Conservation (phyloP, 2,888 invertebrate genomes). For the Thyatira batis region DNA sequence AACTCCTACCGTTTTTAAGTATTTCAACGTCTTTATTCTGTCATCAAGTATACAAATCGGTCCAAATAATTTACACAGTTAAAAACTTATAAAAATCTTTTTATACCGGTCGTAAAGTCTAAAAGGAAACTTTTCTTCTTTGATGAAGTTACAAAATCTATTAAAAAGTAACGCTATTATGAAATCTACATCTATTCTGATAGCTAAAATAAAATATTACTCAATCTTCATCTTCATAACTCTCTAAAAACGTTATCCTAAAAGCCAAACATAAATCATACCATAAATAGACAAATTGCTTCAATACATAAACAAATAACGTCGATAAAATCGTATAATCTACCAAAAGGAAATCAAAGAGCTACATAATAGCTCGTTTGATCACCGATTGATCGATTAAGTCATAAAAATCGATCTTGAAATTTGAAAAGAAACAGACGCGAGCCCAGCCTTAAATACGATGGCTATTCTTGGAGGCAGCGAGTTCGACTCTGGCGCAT, state of each 20-base stretch:
- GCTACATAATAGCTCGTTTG: neutral
- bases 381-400: constrained; percentile 9
- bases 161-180: too few species aligned
- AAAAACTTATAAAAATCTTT: too few species aligned
- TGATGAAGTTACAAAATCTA: too few species aligned
- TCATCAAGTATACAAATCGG: too few species aligned
- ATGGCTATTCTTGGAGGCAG: constrained; percentile 39
- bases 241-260: neutral
- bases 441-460: constrained; percentile 24
- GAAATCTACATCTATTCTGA: neutral
- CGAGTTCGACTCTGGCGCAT: constrained; percentile 38
- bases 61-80: too few species aligned
- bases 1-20: too few species aligned
- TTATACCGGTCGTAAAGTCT: too few species aligned
- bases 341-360: neutral
- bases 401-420: constrained; percentile 31
- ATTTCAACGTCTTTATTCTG: too few species aligned
- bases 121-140: too few species aligned
- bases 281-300: neutral
- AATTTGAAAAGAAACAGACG: constrained; percentile 50
- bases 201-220: neutral
- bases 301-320: neutral
- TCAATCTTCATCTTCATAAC: neutral
- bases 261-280: neutral
- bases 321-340: neutral